Evolutionary conservation across 1,140 invertebrate genomes (phyloP), one percentile per base, ranked within the genome.

Genomic region (Colletes gigas): DNA sequence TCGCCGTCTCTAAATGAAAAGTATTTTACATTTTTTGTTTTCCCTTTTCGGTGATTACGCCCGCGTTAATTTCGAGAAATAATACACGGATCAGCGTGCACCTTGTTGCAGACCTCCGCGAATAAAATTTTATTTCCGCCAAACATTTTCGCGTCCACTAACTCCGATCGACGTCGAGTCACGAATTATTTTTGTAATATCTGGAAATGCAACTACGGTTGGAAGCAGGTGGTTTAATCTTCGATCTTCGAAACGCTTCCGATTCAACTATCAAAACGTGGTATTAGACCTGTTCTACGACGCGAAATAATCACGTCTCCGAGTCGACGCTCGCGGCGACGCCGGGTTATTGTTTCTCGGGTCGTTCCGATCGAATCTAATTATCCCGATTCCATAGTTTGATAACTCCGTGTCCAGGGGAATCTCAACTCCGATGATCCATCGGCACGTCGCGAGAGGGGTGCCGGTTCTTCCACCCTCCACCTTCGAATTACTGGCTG

Each of bases 331-430:
- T 30, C 30, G 30, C 30, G 30, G 30, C 70, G 63, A 83, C 72
- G 59, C 72, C 30, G 78, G 66, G 44, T 81, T 85, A 81, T 81
- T 77, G 84, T 83, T 72, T 70, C 83, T 75, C 65, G 70, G 66
- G 74, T 68, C 78, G 72, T 81, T 82, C 70, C 79, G 30, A 80
- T 80, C 76, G 85, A 86, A 87, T 83, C 76, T 87, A 86, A 87
- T 87, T 87, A 87, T 86, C 74, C 71, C 79, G 60, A 81, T 83
- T 72, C 59, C 55, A 78, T 69, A 70, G 70, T 71, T 77, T 63
- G 70, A n/a, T 83, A 82, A 85, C 71, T 85, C 59, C 39, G 80
- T 55, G 70, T 69, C 67, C 76, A 1, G 19, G 71, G 68, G 80
- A 85, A 75, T 72, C 60, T 62, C 63, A 1, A 47, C 67, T 63